Evolutionary conservation across 2,113 vertebrate species (phyloP).

Genomic region (Oriolus oriolus): DNA sequence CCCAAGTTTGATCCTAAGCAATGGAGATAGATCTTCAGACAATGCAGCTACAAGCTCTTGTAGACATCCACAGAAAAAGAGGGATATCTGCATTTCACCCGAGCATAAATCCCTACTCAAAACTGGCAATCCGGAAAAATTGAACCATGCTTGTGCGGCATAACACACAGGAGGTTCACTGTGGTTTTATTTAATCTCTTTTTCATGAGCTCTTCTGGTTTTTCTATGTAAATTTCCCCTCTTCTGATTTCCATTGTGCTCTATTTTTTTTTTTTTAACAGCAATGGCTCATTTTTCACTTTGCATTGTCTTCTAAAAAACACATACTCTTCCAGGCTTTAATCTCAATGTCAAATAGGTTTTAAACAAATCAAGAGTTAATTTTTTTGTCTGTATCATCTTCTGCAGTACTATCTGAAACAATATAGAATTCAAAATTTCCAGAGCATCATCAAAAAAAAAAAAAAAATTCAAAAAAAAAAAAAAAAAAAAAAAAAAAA

Average conservation of each 20-base stretch:
- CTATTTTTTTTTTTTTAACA: neutral
- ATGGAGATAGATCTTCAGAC: neutral
- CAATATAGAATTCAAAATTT: neutral
- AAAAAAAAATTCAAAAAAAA: neutral
- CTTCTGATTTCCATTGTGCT: neutral
- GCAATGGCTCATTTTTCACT: neutral
- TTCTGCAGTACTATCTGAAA: neutral
- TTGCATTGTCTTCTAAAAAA: neutral
- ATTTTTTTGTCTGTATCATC: neutral
- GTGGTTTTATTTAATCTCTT: neutral
- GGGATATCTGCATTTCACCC: neutral
- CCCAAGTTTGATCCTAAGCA: neutral
- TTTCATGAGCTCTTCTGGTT: neutral
- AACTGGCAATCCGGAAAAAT: neutral
- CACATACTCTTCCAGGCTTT: neutral
- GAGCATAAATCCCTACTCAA: neutral
- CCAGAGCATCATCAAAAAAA: neutral
- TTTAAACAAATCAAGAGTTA: neutral
- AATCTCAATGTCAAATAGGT: neutral
- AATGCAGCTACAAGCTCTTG: neutral
- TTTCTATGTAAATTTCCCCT: neutral
- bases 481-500: neutral
- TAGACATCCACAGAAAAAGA: neutral
- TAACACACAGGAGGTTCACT: neutral
- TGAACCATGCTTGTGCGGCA: rapidly evolving